Percentiles rank a stretch among this genome's conserved stretches.
Conservation (phyloP, 53 echinoderm and acorn worm species). For the Apostichopus leukothele region DNA sequence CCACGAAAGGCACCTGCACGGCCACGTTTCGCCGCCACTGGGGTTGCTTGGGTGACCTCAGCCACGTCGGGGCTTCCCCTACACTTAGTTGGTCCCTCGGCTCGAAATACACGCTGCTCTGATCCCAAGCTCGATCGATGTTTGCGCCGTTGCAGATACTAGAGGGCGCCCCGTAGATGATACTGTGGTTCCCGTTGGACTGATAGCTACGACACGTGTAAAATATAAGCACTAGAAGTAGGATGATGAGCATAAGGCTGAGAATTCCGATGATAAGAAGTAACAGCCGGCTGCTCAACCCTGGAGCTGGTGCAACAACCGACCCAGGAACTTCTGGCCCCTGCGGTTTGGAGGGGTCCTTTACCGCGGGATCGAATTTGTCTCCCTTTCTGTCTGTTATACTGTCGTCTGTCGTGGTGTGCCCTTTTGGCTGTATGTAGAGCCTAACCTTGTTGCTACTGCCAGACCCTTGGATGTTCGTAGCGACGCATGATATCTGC, state of each 20-base stretch:
- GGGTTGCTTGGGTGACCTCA: slow-evolving; percentile 69
- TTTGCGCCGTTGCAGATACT: slow-evolving; percentile 69
- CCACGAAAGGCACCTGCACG: slow-evolving; percentile 82
- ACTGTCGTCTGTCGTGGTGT: slow-evolving; percentile 40
- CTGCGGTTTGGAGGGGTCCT: slow-evolving; percentile 31
- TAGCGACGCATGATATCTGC: slow-evolving; percentile 71
- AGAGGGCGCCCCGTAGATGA: slow-evolving; percentile 77
- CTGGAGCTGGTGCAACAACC: neutral
- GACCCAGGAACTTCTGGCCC: slow-evolving; percentile 49
- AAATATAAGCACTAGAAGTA: slow-evolving; percentile 68
- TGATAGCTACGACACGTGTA: slow-evolving; percentile 84
- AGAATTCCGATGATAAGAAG: slow-evolving; percentile 80
- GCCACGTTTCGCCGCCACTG: slow-evolving; percentile 86
- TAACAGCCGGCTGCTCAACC: slow-evolving; percentile 62
- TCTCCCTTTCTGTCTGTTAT: neutral
- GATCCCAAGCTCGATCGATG: slow-evolving; percentile 76
- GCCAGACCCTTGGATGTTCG: slow-evolving; percentile 67
- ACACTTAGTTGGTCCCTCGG: slow-evolving; percentile 82
- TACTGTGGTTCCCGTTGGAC: slow-evolving; percentile 68
- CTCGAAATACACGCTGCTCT: slow-evolving; percentile 92
- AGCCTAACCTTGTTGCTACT: slow-evolving; percentile 37
- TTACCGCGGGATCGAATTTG: neutral
- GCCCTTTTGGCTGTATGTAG: slow-evolving; percentile 46
- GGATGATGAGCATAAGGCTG: slow-evolving; percentile 72
- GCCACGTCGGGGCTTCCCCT: slow-evolving; percentile 74